Base-by-base conservation (phyloP, 1,140 invertebrate species). In the Tribolium castaneum region DNA sequence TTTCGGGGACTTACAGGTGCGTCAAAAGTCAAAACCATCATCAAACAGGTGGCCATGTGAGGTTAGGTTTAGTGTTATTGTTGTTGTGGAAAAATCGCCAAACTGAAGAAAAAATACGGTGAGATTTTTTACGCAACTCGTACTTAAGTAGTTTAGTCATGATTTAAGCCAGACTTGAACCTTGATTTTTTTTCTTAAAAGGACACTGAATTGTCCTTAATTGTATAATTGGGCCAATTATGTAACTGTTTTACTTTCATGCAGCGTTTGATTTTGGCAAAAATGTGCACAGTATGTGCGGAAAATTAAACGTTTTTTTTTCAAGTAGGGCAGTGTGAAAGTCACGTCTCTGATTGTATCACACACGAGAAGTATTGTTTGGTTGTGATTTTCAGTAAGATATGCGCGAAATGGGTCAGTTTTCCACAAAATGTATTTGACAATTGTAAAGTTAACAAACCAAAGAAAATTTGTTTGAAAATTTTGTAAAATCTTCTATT, bases 101-200 rank as follows among this genome's bases (percentile, higher is more conserved):
- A 82, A 45, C 80, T 82, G 79, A 82, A 50, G 73, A 75, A 76
- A 70, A 80, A 80, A 54, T 80, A 80, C 76, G 79, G 79, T 80
- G 49, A 80, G 79, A 45, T 66, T 34, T n/a, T n/a, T n/a, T 6
- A 22, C 34, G 4, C 10, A 52, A 52, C 25, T 16, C n/a, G 51
- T 19, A 14, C 12, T 13, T 7, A 52, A 52, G 10, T 50, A 50
- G 49, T 14, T 62, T n/a, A 19, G 16, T 10, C 56, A 62, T 25
- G 6, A 10, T 2, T 7, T 62, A 7, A 10, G 3, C 14, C 30
- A 30, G 13, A 66, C n/a, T 13, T 22, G 12, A 35, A 7, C 59
- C 59, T 66, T 66, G 59, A 14, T 35, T 10, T 6, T 30, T 62
- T 62, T 62, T 62, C 52, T 54, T 19, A 7, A 30, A 34, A 35